Base-by-base conservation (phyloP, 2,113 vertebrate species). In the Typhlomys cinereus region DNA sequence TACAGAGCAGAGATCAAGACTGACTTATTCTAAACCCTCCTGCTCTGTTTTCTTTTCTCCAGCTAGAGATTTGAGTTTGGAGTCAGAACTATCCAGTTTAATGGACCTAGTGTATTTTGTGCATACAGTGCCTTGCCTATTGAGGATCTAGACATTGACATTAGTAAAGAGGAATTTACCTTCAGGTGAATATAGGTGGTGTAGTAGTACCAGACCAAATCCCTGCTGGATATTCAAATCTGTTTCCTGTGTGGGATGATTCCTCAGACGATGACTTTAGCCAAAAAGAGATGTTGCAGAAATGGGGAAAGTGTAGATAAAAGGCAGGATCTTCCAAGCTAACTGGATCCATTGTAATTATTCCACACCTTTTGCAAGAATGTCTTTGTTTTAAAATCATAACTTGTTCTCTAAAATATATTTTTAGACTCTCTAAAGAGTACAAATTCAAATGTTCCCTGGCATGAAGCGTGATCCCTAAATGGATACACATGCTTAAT, bases 1-100 rank as follows among this genome's bases (percentile, higher is more conserved):
- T 84, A 44, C 62, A 94, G 92, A 94, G 89, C 46, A 62, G 78
- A 95, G 61, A 94, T 89, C 66, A 82, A 44, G 76, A 70, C 62
- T 89, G 85, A 73, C 0, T 0, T 82, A 75, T 93, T 36, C 29
- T 81, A 46, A 87, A 39, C 46, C 4, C 2, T 92, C 0, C 61
- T 93, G 44, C 41, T 85, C 29, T 36, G 3, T 92, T 90, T 95
- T 82, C 84, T 85, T 64, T 71, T 57, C 27, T 71, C 13, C 80
- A 41, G 14, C 71, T 50, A 88, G 50, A 85, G 12, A 62, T 71
- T 79, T 83, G 80, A 70, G 57, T 18, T 39, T 89, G n/a, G 67
- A 52, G 74, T 86, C 21, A 75, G 15, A 57, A 4, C 4, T 36
- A n/a, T 64, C 73, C 17, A 54, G 10, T 91, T 79, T 87, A 82